Evolutionary conservation across 2,113 vertebrate genomes (phyloP).

Genomic region (Oryzias javanicus): DNA sequence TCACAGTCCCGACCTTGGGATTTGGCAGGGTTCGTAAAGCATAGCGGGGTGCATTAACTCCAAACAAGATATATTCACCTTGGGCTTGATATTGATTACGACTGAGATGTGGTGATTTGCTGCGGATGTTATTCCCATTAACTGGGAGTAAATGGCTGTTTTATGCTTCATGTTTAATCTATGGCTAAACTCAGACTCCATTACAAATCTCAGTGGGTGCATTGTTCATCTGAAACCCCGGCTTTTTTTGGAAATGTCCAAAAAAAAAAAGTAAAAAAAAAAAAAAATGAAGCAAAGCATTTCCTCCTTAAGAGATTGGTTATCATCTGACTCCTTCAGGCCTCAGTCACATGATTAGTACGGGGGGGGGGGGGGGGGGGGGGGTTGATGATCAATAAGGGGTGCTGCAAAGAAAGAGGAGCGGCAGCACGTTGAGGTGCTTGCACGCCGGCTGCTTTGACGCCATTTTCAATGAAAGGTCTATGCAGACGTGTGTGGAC

Average conservation of each 20-base stretch:
- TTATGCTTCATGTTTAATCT: conserved; percentile 35
- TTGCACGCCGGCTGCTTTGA: too few relatives aligned
- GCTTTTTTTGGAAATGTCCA: neutral
- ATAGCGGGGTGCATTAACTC: conserved; percentile 15
- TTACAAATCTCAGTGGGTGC: conserved; percentile 13
- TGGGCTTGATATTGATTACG: conserved; percentile 40
- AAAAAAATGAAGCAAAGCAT: neutral
- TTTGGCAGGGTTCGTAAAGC: conserved; percentile 27
- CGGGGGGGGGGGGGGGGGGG: too few relatives aligned
- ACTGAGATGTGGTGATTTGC: conserved; percentile 46
- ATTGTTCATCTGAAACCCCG: conserved; percentile 18
- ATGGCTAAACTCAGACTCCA: conserved; percentile 15
- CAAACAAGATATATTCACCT: conserved; percentile 47
- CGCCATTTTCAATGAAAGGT: too few relatives aligned
- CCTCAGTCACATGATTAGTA: too few relatives aligned
- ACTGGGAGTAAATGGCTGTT: conserved; percentile 25
- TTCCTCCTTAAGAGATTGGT: too few relatives aligned
- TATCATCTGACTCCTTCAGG: too few relatives aligned
- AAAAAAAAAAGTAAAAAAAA: neutral
- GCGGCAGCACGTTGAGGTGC: too few relatives aligned
- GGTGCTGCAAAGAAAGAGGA: too few relatives aligned
- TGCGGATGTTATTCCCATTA: conserved; percentile 33
- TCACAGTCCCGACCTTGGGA: conserved; percentile 39
- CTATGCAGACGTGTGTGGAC: too few relatives aligned
- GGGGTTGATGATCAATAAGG: too few relatives aligned